Evolutionary conservation across 2,888 invertebrate genomes (phyloP), one percentile per base, ranked within the genome.

Genomic region (Agrotis puta): DNA sequence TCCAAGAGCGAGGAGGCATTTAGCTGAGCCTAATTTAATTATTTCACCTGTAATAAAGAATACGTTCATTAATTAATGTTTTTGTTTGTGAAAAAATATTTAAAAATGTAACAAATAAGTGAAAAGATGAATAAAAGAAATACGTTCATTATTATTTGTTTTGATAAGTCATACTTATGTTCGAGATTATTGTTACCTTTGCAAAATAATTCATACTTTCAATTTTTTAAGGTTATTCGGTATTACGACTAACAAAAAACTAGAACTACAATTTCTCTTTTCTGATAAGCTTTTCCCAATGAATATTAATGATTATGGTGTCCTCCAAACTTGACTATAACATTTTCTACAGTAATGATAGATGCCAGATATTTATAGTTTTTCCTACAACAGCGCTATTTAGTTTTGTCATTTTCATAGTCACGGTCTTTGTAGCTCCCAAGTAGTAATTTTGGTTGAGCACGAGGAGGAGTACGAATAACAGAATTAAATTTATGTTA

Each of bases 321-420:
- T 18, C 7, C 16, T 53, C 53, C 53, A 24, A 9, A 16, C 24
- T 53, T 53, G 3, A 53, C 53, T 24, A 24, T 53, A 16, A 24
- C 16, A 24, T 53, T 53, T 20, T 77, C 78, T 20, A 78, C n/a
- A 27, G 79, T 75, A 22, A 72, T 75, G 13, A 88, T 16, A 9
- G 79, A 63, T 0, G 86, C 87, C 27, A 75, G 75, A 61, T 88
- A 88, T 3, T 74, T 79, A 2, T 16, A 56, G 20, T 79, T 80
- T 64, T 85, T 85, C 64, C 82, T 86, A n/a, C 71, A 45, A 72
- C 88, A 79, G 16, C 83, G 75, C 87, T 86, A 88, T 67, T 85
- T 79, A 18, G 75, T 75, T 69, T 82, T 87, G 6, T n/a, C 39
- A 2, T 69, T 69, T 39, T 2, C 39, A 5, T 33, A 43, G 1